Percentiles rank a stretch among this genome's conserved stretches.
These are phyloP conservation scores for Galago senegalensis DNA, from an alignment of 2,797 vertebrate species.

Conservation along the genomic window DNA sequence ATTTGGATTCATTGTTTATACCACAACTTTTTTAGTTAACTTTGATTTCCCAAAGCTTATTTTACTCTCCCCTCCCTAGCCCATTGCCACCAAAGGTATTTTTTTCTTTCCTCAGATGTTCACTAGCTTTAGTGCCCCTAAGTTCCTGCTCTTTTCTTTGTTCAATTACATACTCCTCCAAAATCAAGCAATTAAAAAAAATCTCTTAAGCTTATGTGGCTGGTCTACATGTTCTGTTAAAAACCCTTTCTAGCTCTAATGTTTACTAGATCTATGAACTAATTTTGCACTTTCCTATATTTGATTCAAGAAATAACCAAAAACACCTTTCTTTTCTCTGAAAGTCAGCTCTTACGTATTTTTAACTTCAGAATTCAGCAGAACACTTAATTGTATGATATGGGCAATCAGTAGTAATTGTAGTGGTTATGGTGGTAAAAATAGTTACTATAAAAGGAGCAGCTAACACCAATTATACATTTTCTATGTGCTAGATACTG, in stretches of 20 bases:
- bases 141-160: background rate
- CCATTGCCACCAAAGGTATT: background rate
- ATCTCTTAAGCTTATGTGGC: background rate
- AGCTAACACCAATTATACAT: background rate
- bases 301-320: slow-evolving; percentile 27
- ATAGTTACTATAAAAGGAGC: background rate
- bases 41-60: background rate
- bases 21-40: background rate
- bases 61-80: background rate
- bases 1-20: background rate
- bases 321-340: background rate
- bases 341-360: background rate
- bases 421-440: background rate
- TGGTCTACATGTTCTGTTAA: slow-evolving; percentile 37
- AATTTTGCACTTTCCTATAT: background rate
- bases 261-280: background rate
- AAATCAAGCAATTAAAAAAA: background rate
- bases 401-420: background rate
- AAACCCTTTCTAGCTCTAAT: background rate
- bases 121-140: background rate
- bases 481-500: background rate
- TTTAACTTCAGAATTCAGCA: background rate
- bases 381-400: background rate
- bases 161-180: background rate
- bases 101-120: background rate